Base-by-base conservation (phyloP, 2,113 vertebrate genomes). In the Pithys albifrons region DNA sequence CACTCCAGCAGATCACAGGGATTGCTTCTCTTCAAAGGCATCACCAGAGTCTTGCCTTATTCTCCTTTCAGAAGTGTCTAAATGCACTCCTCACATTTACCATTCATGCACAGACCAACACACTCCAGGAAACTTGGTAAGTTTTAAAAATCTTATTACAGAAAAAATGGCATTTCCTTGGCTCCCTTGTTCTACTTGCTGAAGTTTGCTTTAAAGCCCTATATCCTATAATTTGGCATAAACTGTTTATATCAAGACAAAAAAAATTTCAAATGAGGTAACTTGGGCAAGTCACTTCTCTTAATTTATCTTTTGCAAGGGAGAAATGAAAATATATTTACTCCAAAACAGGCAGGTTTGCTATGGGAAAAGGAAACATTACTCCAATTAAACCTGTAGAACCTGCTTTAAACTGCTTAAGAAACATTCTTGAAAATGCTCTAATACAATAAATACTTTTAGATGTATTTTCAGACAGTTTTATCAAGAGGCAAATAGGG, bases 1-100 rank as follows among this genome's bases (percentile, higher is more conserved):
- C 72, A 27, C 88, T 94, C 74, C 57, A 95, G 74, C 13, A 96
- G 97, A 95, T 14, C 51, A 82, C 52, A 54, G 64, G 23, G n/a
- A 13, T 35, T 91, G 91, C 84, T 81, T 66, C 6, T 16, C 57
- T 83, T 69, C 54, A 93, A 96, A 85, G 41, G 14, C 9, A 75
- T 8, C 25, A 28, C 16, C 65, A 57, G 29, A 58, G 51, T 73
- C 91, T 76, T 71, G 22, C 28, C 57, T 93, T 89, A 41, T 39
- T 95, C 55, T 85, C 83, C 79, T 94, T 82, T 82, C 35, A 51
- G 57, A 89, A 93, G 48, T 19, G 37, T 55, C 91, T 91, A 62
- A 84, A 94, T 85, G 33, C 23, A 31, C 28, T 61, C 43, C 82
- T 85, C 31, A 18, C 71, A 78, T 65, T 76, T 35, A 54, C 8